phyloP scores from a whole-genome alignment of 2,113 vertebrate genomes.

The Etheostoma spectabile region DNA sequence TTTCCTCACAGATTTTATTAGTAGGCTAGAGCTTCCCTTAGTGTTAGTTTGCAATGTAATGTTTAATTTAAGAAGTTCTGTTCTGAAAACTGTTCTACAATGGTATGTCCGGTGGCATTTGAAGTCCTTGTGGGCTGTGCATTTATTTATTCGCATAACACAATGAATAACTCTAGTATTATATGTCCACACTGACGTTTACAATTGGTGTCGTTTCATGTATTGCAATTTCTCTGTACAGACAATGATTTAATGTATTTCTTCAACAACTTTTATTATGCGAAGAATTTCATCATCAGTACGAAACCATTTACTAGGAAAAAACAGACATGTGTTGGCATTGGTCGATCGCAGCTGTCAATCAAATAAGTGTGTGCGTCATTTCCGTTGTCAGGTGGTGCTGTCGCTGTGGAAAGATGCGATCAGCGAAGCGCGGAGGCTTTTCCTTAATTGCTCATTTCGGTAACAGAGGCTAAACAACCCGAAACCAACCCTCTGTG shows the following conservation, averaged over 20 bases:
- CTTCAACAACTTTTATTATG: constrained; percentile 62
- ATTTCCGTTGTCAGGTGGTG: constrained; percentile 90
- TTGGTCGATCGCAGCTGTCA: constrained; percentile 76
- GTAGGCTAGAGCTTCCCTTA: not conserved
- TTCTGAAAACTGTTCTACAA: not conserved
- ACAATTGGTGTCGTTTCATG: not conserved
- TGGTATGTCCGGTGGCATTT: not conserved
- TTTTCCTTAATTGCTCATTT: constrained; percentile 85
- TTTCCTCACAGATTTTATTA: not conserved
- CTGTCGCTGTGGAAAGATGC: constrained; percentile 90
- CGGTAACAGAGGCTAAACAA: constrained; percentile 77
- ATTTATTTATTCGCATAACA: not conserved
- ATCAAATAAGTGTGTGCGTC: constrained; percentile 83
- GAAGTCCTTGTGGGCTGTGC: not conserved
- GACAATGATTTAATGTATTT: constrained; percentile 63
- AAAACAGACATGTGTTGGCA: not conserved
- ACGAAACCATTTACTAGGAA: constrained; percentile 21
- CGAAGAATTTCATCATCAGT: constrained; percentile 70
- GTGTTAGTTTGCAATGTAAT: not conserved
- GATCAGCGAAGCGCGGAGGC: constrained; percentile 84
- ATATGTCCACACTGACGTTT: not conserved
- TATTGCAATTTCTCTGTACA: not conserved
- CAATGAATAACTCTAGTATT: not conserved
- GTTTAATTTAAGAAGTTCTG: not conserved
- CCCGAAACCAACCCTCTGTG: constrained; percentile 52